phyloP scores from a whole-genome alignment of 1,140 invertebrate genomes.

The Ooceraea biroi region DNA sequence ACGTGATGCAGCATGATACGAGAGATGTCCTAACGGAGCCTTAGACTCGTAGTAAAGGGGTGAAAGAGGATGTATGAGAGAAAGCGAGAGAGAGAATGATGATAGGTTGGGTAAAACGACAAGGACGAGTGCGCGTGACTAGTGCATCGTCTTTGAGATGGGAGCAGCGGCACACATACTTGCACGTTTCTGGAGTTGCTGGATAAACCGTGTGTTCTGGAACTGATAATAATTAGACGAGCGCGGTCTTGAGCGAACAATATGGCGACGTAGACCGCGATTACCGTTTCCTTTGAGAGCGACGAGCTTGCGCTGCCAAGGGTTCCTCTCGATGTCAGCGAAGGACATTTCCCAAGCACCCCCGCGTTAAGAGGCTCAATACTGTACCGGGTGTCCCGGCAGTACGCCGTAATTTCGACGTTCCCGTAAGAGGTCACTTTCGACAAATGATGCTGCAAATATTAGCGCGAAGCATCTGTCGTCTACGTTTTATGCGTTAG shows the following conservation, averaged over 20 bases:
- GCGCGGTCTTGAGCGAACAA: conserved; percentile 44
- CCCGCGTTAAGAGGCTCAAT: conserved; percentile 20
- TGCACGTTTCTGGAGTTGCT: conserved; percentile 48
- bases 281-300: conserved; percentile 50
- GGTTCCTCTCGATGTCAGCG: conserved; percentile 3
- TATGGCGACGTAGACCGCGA: conserved; percentile 52
- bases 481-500: neutral
- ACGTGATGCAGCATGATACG: conserved; percentile 51
- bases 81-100: conserved; percentile 26
- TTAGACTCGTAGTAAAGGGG: conserved; percentile 2
- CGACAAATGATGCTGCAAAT: neutral
- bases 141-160: conserved; percentile 24
- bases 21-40: conserved; percentile 42
- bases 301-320: neutral
- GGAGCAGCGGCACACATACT: conserved; percentile 1
- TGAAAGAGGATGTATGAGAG: conserved; percentile 10
- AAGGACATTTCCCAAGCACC: conserved; percentile 20
- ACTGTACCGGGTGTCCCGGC: neutral
- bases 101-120: conserved; percentile 34
- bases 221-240: conserved; percentile 63
- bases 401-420: neutral
- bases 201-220: conserved; percentile 52
- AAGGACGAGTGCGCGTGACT: conserved; percentile 50
- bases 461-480: neutral
- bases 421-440: neutral